Evolutionary conservation across 2,797 vertebrate genomes (phyloP), one percentile per base, ranked within the genome.

Genomic region (Acanthiza pusilla): DNA sequence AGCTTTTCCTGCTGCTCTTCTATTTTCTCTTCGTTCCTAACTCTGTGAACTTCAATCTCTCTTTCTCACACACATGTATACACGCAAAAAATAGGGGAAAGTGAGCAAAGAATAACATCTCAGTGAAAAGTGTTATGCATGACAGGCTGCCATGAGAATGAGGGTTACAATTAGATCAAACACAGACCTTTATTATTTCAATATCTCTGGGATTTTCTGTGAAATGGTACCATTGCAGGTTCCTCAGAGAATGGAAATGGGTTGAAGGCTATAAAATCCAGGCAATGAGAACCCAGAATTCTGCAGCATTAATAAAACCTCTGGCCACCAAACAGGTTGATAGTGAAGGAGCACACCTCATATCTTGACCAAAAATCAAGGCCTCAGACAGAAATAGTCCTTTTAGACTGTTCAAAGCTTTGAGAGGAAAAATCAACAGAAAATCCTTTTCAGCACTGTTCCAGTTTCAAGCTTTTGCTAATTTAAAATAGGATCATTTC

Each of bases 241-340:
- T 91, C 32, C 73, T 71, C 40, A 26, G 38, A 92, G 20, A 80
- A 72, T 8, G 21, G 25, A 86, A 85, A 43, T 16, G 16, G 16
- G 30, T 47, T 73, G 36, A 87, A 86, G 26, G 47, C 38, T 76
- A 43, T 18, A 14, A 63, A 65, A 89, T 27, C 34, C 12, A 20
- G 17, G 40, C 67, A 82, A 71, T 1, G 70, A 36, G 17, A 94
- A 57, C 15, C 16, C 40, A 53, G 32, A 71, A 75, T 53, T 81
- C 18, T 30, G 38, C 75, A 45, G 51, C 11, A 11, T 42, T 75
- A 61, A 72, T 50, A 71, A 68, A 63, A 74, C 12, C 21, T 43
- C 62, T 67, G 19, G 23, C 73, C 55, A 61, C 7, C 40, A 76
- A 73, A 63, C 0, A 2, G 20, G 3, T 10, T 1, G 1, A n/a